Base-by-base conservation (phyloP, 2,113 vertebrate genomes). In the Brachionichthys hirsutus region DNA sequence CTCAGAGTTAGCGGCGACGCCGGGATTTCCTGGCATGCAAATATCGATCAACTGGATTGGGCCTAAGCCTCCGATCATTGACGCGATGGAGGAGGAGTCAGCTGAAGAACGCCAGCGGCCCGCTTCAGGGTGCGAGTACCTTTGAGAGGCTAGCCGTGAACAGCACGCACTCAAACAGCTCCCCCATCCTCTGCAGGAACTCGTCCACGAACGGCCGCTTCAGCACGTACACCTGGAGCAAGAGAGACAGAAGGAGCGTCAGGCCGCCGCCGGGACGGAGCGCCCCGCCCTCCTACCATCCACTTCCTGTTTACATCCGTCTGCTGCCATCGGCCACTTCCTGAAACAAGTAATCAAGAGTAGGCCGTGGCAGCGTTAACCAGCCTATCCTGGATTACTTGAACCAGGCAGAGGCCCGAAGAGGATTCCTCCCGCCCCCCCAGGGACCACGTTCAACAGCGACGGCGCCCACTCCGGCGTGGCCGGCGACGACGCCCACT, bases 351-450 rank as follows among this genome's bases (percentile, higher is more conserved):
- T 95, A 95, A 94, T 95, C 94, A 38, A 98, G 95, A 95, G 95
- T 90, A 98, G 94, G 95, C 94, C 94, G 90, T 89, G 84, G 85
- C 82, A 82, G 83, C 41, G 89, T 87, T 89, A 82, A 91, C 93
- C 95, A 98, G 94, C 95, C 96, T 98, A 97, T 98, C 95, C 96
- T 98, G 95, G 95, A 98, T 97, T 97, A 98, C 96, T 98, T 98
- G 96, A 98, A 98, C 79, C 92, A 54, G 91, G 94, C 88, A 51
- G 82, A 80, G 65, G 89, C 92, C 86, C 55, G 49, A 14, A 15
- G 42, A 57, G 57, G 62, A 63, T 24, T 51, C 42, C 46, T 15
- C 20, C 17, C 30, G 34, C 43, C 73, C 57, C 54, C 62, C 38
- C 40, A 16, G 11, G 41, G 67, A 22, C 80, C 66, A 81, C 54